Base-by-base conservation (phyloP, 2,888 invertebrate genomes). In the Folsomia manolachei region DNA sequence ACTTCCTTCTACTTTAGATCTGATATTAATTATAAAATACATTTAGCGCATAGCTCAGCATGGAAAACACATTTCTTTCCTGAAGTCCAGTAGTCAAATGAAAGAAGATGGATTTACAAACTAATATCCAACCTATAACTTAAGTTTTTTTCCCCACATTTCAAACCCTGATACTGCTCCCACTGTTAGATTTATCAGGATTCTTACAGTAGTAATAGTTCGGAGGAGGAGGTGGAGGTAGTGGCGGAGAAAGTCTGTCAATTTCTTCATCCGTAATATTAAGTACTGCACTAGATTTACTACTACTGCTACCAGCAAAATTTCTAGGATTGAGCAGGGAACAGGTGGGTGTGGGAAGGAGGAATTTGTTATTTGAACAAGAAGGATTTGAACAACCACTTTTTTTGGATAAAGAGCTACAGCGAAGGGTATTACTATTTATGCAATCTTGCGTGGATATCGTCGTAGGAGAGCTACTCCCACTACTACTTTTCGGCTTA, bases 221-320 rank as follows among this genome's bases (percentile, higher is more conserved):
- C 7, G 64, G 64, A 4, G 64, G 64, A 19, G 65, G 65, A 21
- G 64, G 64, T 2, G 64, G 64, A 19, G 65, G 65, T 19, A 66
- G 24, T 7, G 65, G 65, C 4, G 65, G 65, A 27, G 65, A 66
- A 21, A 66, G 39, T 39, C 65, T 66, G n/a, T 66, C 65, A 52
- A 66, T 66, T 66, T 66, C 65, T 23, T 66, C 65, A 24, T 66
- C 65, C n/a, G 65, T 66, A 19, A 66, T 39, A 66, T 66, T 23
- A n/a, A n/a, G n/a, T n/a, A n/a, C n/a, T n/a, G n/a, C n/a, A n/a
- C n/a, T n/a, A n/a, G n/a, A n/a, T n/a, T n/a, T n/a, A n/a, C n/a
- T n/a, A n/a, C n/a, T n/a, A n/a, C n/a, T n/a, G n/a, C n/a, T n/a
- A n/a, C n/a, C n/a, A n/a, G n/a, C n/a, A n/a, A n/a, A n/a, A n/a